These are phyloP conservation scores for Martes flavigula DNA, from an alignment of 2,797 vertebrate genomes.

Conservation along the genomic window DNA sequence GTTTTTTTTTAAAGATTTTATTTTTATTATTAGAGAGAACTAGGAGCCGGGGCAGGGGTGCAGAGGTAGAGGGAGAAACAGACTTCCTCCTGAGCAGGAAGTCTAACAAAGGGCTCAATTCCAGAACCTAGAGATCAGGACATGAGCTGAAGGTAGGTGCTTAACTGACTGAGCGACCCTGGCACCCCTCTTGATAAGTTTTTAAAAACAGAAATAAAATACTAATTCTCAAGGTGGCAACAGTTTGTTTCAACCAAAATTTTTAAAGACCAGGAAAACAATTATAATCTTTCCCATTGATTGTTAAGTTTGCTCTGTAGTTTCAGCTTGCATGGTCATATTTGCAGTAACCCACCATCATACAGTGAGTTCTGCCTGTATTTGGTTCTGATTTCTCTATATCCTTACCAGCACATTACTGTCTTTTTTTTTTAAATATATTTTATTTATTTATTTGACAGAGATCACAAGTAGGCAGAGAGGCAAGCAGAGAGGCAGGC, in stretches of 20 bases:
- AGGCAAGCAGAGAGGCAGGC: too few species aligned
- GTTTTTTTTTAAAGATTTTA: background rate
- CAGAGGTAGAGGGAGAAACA: background rate
- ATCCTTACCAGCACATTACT: background rate
- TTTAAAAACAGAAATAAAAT: background rate
- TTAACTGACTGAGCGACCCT: background rate
- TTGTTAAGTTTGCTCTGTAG: background rate
- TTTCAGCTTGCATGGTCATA: background rate
- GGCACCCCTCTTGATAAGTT: background rate
- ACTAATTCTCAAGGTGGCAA: background rate
- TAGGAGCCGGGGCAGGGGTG: background rate
- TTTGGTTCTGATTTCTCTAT: background rate
- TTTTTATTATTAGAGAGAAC: background rate
- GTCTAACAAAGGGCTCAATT: background rate
- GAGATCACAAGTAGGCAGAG: too few species aligned
- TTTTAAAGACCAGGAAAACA: background rate
- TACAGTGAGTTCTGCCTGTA: background rate
- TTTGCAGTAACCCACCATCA: background rate
- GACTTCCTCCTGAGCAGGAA: background rate
- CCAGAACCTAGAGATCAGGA: background rate
- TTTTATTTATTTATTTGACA: too few species aligned
- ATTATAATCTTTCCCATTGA: background rate
- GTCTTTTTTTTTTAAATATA: background rate
- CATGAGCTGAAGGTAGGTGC: background rate
- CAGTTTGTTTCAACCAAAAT: background rate